These are phyloP conservation scores for Galerucella calmariensis DNA, from an alignment of 2,888 invertebrate species.

Conservation along the genomic window DNA sequence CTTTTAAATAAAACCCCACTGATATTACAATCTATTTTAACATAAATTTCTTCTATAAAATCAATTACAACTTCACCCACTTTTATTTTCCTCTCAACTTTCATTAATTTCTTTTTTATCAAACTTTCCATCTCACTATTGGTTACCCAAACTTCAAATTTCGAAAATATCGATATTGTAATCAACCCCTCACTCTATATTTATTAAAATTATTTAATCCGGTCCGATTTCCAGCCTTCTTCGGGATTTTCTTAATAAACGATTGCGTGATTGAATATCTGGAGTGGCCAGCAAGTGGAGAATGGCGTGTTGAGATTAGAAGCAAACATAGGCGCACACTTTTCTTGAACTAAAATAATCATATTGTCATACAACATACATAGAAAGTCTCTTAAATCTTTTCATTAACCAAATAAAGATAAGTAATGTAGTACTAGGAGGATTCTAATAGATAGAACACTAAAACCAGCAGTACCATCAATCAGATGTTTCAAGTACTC, in stretches of 20 bases:
- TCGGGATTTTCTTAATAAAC: slow-evolving; percentile 53
- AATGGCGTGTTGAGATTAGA: slow-evolving; percentile 62
- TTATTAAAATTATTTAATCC: slow-evolving; percentile 12
- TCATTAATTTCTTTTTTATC: background rate
- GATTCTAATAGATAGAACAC: too few relatives aligned
- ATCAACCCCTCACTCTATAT: background rate
- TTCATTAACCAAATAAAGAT: too few relatives aligned
- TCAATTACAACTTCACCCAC: too few relatives aligned
- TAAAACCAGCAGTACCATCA: too few relatives aligned
- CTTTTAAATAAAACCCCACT: too few relatives aligned
- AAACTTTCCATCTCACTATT: background rate
- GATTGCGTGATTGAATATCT: slow-evolving; percentile 61
- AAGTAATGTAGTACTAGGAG: too few relatives aligned
- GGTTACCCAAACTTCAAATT: background rate
- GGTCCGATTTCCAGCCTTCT: slow-evolving; percentile 19
- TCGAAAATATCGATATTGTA: background rate
- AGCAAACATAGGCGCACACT: slow-evolving; percentile 55
- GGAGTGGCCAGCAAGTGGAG: slow-evolving; percentile 61
- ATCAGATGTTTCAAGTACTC: too few relatives aligned
- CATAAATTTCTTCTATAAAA: too few relatives aligned
- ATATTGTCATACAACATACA: too few relatives aligned
- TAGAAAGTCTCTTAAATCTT: too few relatives aligned
- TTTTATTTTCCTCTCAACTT: too few relatives aligned
- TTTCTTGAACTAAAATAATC: background rate
- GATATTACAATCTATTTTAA: too few relatives aligned